Evolutionary conservation across 2,797 vertebrate species (phyloP).

Genomic region (Ctenopoma kingsleyae): DNA sequence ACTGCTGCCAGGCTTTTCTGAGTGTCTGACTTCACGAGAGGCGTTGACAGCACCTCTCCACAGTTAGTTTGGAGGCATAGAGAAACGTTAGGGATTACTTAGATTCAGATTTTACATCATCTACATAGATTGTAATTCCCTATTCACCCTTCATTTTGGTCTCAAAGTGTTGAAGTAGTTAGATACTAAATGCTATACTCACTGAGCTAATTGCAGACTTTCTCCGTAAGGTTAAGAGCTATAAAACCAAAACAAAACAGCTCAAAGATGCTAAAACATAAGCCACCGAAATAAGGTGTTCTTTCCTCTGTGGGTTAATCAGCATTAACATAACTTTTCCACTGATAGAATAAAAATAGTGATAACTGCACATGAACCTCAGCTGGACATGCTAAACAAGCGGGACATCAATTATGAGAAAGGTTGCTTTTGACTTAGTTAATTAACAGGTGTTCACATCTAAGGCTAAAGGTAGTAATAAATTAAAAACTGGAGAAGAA

Average conservation of each 20-base stretch:
- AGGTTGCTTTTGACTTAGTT: not conserved
- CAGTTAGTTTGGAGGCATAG: too few relatives aligned
- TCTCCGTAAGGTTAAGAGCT: too few relatives aligned
- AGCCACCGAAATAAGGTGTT: not conserved
- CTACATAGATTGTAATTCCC: too few relatives aligned
- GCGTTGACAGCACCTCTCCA: too few relatives aligned
- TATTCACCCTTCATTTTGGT: too few relatives aligned
- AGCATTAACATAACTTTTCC: not conserved
- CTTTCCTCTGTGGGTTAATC: not conserved
- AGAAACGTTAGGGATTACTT: too few relatives aligned
- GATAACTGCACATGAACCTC: not conserved
- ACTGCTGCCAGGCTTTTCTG: too few relatives aligned
- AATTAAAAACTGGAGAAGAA: not conserved
- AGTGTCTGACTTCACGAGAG: too few relatives aligned
- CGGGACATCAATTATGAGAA: not conserved
- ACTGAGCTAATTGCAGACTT: too few relatives aligned
- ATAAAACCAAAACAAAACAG: not conserved
- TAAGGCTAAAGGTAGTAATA: conserved; percentile 9
- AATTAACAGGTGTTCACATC: not conserved
- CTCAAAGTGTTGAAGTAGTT: too few relatives aligned
- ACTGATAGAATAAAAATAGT: not conserved
- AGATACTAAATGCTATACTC: too few relatives aligned
- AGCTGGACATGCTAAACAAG: not conserved
- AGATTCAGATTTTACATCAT: too few relatives aligned
- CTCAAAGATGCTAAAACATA: not conserved